A percentile compares a stretch with the other conserved stretches of the same genome.
These are phyloP conservation scores for Gila robusta DNA, from an alignment of 2,797 vertebrate species.

Conservation along the genomic window DNA sequence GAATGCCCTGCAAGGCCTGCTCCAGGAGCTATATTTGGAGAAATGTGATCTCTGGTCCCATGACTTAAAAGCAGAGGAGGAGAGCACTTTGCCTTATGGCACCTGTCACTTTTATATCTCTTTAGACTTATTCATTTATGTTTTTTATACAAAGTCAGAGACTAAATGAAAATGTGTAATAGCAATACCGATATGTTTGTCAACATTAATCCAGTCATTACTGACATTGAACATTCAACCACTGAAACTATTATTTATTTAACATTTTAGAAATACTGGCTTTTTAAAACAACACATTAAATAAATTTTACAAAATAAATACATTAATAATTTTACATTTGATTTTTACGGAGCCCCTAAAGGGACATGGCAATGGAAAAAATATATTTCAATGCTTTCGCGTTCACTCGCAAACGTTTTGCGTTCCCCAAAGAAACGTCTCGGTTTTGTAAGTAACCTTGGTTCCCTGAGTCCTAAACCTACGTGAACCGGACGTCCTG, in stretches of 20 bases:
- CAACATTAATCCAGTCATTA: neutral
- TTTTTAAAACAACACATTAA: neutral
- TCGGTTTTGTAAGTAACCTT: too few relatives aligned
- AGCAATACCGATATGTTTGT: neutral
- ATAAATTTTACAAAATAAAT: neutral
- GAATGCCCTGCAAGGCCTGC: conserved; percentile 36
- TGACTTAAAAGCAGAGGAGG: conserved; percentile 37
- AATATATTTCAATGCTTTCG: neutral
- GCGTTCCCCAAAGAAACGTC: too few relatives aligned
- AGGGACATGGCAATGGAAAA: neutral
- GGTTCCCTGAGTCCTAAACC: neutral
- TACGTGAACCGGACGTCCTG: neutral
- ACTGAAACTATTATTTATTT: neutral
- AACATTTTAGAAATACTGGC: neutral
- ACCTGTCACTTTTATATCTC: conserved; percentile 52
- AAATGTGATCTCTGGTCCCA: conserved; percentile 58
- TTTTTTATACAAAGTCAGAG: conserved; percentile 22
- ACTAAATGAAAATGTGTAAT: neutral
- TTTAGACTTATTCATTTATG: conserved; percentile 17
- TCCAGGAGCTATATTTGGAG: conserved; percentile 61
- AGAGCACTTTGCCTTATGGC: conserved; percentile 1
- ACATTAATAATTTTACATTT: neutral
- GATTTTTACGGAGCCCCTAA: neutral
- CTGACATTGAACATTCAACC: neutral
- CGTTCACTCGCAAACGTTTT: neutral